Evolutionary conservation across 2,888 invertebrate genomes (phyloP), one percentile per base, ranked within the genome.

Genomic region (Pandemis cinnamomeana): DNA sequence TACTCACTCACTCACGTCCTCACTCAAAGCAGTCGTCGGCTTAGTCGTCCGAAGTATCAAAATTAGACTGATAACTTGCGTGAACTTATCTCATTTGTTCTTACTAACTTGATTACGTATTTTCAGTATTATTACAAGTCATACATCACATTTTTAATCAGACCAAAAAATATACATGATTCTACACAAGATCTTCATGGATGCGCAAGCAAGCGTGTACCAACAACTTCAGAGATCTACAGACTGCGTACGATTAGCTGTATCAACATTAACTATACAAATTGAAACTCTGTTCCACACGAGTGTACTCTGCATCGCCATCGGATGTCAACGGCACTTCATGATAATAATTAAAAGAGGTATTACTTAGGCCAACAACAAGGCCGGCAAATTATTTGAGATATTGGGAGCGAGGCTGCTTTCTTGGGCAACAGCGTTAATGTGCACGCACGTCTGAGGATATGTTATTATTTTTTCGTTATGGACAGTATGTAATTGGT

Each of bases 381-480:
- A 93, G 93, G 93, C 87, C 90, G 84, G 85, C 82, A 90, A 89
- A 91, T 88, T 84, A 87, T 91, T 90, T 86, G 87, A 88, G 87
- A 84, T 88, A 93, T 92, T 91, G 88, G 85, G 92, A 89, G 89
- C 92, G 84, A 92, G 91, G 92, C 86, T 89, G 82, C 76, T 89
- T 86, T 89, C 82, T 90, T 89, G 85, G 80, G 86, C 86, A 89
- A 89, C 80, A 79, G 76, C 76, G 75, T 79, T 82, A 82, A 85
- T 86, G 82, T 78, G 83, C 84, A 82, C 86, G 85, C 87, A 84
- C 83, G 83, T 83, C 81, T 75, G 84, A 82, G 80, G 83, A 87
- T 85, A 87, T 88, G 87, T 89, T 88, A 91, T 91, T 92, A 91
- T 88, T 85, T 90, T 89, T 90, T 91, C 87, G 89, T 89, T 91